Evolutionary conservation across 2,797 vertebrate species (phyloP).

Genomic region (Pangasius larnaudii): DNA sequence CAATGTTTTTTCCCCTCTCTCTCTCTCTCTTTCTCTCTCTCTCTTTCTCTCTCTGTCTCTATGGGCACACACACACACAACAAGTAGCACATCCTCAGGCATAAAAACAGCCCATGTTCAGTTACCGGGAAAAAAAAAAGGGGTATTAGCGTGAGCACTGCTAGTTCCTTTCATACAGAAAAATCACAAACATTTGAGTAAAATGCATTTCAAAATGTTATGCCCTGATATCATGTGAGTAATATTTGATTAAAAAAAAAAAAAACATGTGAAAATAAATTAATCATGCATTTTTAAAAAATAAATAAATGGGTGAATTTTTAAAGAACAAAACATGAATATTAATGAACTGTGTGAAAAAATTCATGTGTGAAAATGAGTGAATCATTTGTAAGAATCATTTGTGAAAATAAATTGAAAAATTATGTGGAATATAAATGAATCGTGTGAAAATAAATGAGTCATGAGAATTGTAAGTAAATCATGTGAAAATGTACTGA

Average conservation of each 20-base stretch:
- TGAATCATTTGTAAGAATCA: not conserved
- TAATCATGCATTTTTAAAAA: not conserved
- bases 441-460: not conserved
- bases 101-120: not conserved
- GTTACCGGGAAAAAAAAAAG: not conserved
- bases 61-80: not conserved
- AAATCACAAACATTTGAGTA: not conserved
- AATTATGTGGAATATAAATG: not conserved
- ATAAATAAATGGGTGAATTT: too few species aligned
- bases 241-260: not conserved
- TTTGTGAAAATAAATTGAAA: not conserved
- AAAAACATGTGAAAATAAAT: not conserved
- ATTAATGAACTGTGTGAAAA: not conserved
- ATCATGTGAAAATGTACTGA: too few species aligned
- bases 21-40: too few species aligned
- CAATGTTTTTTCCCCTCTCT: not conserved
- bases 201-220: not conserved
- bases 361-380: not conserved
- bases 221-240: not conserved
- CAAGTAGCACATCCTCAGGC: conserved; percentile 24
- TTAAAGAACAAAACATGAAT: too few species aligned
- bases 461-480: not conserved
- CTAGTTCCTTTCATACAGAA: not conserved
- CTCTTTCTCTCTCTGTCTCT: not conserved
- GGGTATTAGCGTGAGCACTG: not conserved